Percentiles rank a stretch among this genome's conserved stretches.
These are phyloP conservation scores for Syrrhaptes paradoxus DNA, from an alignment of 2,113 vertebrate genomes.

Conservation along the genomic window DNA sequence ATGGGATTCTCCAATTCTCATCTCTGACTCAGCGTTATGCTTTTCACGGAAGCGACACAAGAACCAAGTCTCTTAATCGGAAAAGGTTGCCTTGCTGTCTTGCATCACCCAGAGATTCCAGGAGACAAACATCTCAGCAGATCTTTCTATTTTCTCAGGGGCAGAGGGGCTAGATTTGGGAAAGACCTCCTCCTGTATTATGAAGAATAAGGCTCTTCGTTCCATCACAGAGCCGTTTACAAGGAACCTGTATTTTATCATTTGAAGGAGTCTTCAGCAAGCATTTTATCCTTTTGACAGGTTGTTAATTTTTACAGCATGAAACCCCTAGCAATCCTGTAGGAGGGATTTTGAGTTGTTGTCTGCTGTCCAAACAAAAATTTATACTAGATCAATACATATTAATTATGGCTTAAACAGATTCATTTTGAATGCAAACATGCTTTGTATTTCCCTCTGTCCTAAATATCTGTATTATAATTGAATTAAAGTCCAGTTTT, in stretches of 20 bases:
- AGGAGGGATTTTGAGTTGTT: background rate
- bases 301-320: background rate
- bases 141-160: background rate
- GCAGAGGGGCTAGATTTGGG: background rate
- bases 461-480: background rate
- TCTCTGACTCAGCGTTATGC: background rate
- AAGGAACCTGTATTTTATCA: background rate
- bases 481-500: background rate
- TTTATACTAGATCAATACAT: background rate
- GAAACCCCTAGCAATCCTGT: background rate
- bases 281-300: background rate
- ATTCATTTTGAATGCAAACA: background rate
- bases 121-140: background rate
- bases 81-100: background rate
- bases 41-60: background rate
- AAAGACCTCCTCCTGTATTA: background rate
- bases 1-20: background rate
- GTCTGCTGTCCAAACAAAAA: background rate
- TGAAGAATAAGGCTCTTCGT: background rate
- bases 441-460: background rate
- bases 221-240: background rate
- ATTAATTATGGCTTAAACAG: background rate
- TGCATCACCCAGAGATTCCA: background rate
- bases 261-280: background rate
- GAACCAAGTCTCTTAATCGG: background rate